phyloP scores from a whole-genome alignment of 1,140 invertebrate species.

The Armadillidium nasatum region DNA sequence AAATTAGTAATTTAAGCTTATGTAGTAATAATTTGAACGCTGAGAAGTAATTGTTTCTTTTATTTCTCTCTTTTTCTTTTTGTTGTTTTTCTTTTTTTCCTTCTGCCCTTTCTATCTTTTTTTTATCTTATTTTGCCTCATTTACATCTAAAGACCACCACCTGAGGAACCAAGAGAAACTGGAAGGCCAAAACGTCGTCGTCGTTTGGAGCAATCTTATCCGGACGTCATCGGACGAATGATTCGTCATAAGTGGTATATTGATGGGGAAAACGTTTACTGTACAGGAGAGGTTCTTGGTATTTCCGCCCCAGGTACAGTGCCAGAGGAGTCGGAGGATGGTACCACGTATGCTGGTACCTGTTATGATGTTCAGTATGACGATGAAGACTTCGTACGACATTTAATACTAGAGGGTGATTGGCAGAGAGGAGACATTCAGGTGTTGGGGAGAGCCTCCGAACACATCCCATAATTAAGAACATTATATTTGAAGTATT shows the following conservation, averaged over 20 bases:
- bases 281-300: conserved; percentile 42
- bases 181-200: conserved; percentile 32
- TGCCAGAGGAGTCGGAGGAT: conserved; percentile 42
- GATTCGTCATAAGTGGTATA: conserved; percentile 44
- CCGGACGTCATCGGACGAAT: conserved; percentile 36
- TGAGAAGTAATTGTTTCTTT: background rate
- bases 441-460: conserved; percentile 31
- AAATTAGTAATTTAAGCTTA: no score
- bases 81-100: background rate
- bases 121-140: background rate
- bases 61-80: background rate
- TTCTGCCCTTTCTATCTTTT: background rate
- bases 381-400: conserved; percentile 43
- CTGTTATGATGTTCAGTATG: conserved; percentile 42
- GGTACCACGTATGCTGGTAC: conserved; percentile 36
- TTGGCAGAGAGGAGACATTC: conserved; percentile 43
- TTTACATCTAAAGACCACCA: conserved; percentile 32
- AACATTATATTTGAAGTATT: background rate
- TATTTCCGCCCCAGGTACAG: conserved; percentile 42
- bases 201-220: conserved; percentile 38
- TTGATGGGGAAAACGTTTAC: conserved; percentile 40
- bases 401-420: conserved; percentile 43
- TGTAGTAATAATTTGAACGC: background rate
- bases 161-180: conserved; percentile 41
- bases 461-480: background rate